These are phyloP conservation scores for Leucophenga montana DNA, from an alignment of 2,888 invertebrate genomes.

Conservation along the genomic window DNA sequence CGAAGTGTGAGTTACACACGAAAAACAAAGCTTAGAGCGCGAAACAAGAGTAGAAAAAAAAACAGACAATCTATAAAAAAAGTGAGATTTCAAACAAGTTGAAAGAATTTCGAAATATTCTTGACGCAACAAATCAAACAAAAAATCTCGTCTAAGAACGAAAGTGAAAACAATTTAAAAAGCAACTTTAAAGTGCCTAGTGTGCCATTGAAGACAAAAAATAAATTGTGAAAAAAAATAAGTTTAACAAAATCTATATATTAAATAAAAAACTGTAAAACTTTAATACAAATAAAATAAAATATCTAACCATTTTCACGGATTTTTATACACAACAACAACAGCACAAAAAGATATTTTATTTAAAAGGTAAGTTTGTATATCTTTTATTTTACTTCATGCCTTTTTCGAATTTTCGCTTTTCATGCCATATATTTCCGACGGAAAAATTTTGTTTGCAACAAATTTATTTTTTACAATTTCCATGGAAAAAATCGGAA, in stretches of 20 bases:
- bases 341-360: slow-evolving; percentile 22
- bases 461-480: slow-evolving; percentile 65
- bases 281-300: background rate
- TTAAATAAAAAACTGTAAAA: background rate
- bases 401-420: background rate
- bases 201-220: slow-evolving; percentile 35
- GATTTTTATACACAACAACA: slow-evolving; percentile 8
- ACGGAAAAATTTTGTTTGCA: slow-evolving; percentile 54
- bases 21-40: slow-evolving; percentile 52
- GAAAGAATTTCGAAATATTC: background rate
- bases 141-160: background rate
- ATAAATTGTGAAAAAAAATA: slow-evolving; percentile 32
- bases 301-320: background rate
- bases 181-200: background rate
- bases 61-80: slow-evolving; percentile 34
- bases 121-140: background rate
- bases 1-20: slow-evolving; percentile 68
- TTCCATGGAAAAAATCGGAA: slow-evolving; percentile 51
- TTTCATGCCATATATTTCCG: slow-evolving; percentile 44
- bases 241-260: background rate
- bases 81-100: background rate
- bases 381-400: slow-evolving; percentile 41
- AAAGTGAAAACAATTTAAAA: background rate
- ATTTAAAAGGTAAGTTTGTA: slow-evolving; percentile 54
- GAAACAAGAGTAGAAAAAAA: slow-evolving; percentile 30